These are phyloP conservation scores for Drosophila colorata DNA, from an alignment of 2,888 invertebrate genomes.

Conservation along the genomic window DNA sequence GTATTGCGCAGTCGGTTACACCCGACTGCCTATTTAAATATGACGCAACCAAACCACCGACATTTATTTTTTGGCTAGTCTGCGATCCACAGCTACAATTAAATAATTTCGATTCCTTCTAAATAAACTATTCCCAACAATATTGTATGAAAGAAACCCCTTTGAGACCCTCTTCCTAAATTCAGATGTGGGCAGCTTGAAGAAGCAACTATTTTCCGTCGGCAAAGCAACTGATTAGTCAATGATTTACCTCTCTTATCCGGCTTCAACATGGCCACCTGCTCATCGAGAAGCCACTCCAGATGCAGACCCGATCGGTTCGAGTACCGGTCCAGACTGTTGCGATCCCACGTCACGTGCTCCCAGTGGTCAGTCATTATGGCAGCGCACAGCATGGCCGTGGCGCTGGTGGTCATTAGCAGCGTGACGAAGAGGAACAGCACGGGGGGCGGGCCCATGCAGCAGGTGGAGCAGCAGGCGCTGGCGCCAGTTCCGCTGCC, in stretches of 20 bases:
- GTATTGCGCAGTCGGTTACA: no score
- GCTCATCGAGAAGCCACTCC: conserved; percentile 92
- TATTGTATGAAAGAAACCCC: no score
- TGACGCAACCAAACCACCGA: no score
- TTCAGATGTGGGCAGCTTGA: no score
- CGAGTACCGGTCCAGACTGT: conserved; percentile 83
- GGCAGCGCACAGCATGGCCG: conserved; percentile 92
- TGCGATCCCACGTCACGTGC: conserved; percentile 92
- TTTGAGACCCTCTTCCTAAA: no score
- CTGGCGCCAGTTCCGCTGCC: conserved; percentile 73
- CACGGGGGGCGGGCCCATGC: conserved; percentile 84
- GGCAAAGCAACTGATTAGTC: background rate
- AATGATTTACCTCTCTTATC: conserved; percentile 78
- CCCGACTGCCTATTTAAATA: no score
- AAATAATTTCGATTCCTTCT: no score
- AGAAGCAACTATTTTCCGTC: no score
- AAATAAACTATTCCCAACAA: no score
- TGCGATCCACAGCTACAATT: no score
- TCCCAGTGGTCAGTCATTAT: conserved; percentile 97
- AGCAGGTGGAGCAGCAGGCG: conserved; percentile 82
- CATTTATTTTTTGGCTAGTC: no score
- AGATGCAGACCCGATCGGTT: conserved; percentile 87
- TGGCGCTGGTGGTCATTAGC: conserved; percentile 91
- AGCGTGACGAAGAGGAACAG: conserved; percentile 86
- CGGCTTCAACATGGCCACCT: conserved; percentile 89